A percentile compares a stretch with the other conserved stretches of the same genome.
phyloP scores from a whole-genome alignment of 35 echinoderm and acorn worm genomes.

The Eucidaris tribuloides region DNA sequence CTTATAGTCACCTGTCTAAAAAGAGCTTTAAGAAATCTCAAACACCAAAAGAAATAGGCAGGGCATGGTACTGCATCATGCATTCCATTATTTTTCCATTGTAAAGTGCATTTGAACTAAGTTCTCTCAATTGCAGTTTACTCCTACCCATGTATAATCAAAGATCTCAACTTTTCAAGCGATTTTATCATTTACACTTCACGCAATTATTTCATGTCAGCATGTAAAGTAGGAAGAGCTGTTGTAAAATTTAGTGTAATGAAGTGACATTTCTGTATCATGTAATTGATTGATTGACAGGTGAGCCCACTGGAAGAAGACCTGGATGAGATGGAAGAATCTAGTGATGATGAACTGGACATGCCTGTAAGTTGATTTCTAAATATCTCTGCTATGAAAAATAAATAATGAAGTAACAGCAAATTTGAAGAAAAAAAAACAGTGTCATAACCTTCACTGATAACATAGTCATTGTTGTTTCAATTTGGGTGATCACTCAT shows the following conservation, averaged over 20 bases:
- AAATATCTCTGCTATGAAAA: not conserved
- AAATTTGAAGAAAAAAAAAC: not conserved
- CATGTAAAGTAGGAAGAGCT: not conserved
- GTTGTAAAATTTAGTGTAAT: not conserved
- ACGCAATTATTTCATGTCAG: not conserved
- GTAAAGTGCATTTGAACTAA: too few relatives aligned
- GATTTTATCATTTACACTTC: not conserved
- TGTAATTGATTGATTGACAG: constrained; percentile 15
- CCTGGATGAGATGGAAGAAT: constrained; percentile 73
- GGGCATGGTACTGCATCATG: too few relatives aligned
- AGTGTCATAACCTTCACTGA: too few relatives aligned
- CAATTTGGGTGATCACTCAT: too few relatives aligned
- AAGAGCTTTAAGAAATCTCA: too few relatives aligned
- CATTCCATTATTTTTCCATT: too few relatives aligned
- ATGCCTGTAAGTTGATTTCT: constrained; percentile 35
- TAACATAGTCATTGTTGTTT: not conserved
- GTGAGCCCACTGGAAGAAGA: constrained; percentile 88
- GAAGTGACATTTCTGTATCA: not conserved
- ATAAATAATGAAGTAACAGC: not conserved
- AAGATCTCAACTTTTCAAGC: not conserved
- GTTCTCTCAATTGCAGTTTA: not conserved
- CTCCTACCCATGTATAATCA: not conserved
- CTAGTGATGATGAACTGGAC: constrained; percentile 85
- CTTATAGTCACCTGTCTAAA: too few relatives aligned
- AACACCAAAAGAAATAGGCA: too few relatives aligned